Base-by-base conservation (phyloP, 2,888 invertebrate genomes). In the Sclerodermus sp. region DNA sequence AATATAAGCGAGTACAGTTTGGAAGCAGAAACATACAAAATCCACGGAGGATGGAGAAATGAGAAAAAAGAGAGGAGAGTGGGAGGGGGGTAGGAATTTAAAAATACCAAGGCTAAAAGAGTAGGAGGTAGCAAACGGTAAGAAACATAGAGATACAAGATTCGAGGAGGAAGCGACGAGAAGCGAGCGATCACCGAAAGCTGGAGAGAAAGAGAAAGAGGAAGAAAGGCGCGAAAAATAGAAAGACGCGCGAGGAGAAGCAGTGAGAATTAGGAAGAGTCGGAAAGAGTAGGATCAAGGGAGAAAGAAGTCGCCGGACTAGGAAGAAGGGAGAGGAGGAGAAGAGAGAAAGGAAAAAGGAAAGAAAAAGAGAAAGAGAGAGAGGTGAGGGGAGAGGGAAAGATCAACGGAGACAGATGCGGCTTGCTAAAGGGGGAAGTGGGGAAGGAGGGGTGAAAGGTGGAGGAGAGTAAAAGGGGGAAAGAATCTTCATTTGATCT, bases 401-500 rank as follows among this genome's bases (percentile, higher is more conserved):
- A 45, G 42, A 16, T 42, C 49, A 45, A 46, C 16, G 12, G 37
- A 34, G 17, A 38, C 4, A 23, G 4, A 23, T 9, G 6, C 6
- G 15, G 34, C 5, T 17, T 18, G 18, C 30, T 36, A 38, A 47
- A 18, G 49, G 43, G 15, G 44, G 42, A 47, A 47, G 38, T 18
- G 48, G 49, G 42, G 15, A 47, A 15, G 38, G 42, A 15, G 49
- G 49, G n/a, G 40, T 39, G 43, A 53, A 45, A 45, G 45, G 45
- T 51, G 51, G 52, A 46, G 50, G 47, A 8, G 3, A 23, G 23
- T 8, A 8, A 23, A 23, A 42, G 57, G 54, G 32, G 47, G 53
- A 37, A 18, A 6, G 17, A n/a, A 55, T 47, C 47, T 57, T 55
- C 63, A 68, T 75, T 75, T 74, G 74, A 75, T 75, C 69, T 74